Base-by-base conservation (phyloP, 92 coral and sea anemone genomes). In the Micromussa lordhowensis region DNA sequence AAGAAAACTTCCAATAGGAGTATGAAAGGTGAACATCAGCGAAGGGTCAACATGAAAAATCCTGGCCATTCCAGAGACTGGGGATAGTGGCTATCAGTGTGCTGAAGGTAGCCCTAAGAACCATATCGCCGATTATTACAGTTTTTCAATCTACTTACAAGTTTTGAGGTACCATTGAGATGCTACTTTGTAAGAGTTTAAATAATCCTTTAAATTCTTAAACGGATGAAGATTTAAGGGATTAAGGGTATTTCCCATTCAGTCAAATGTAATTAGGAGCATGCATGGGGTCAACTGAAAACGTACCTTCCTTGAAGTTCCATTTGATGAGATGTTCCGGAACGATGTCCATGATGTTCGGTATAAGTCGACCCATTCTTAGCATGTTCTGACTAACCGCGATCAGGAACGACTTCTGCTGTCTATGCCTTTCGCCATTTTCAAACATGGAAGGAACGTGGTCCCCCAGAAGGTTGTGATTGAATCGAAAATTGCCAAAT, bases 271-370 rank as follows among this genome's bases (percentile, higher is more conserved):
- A 21, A 18, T 57, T 0, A 57, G 22, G 10, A 64, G 70, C 13
- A 64, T 13, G 70, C 32, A n/a, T 30, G 24, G 22, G 28, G 28
- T 21, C 70, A 26, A 7, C 10, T n/a, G 19, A 17, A 4, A 11
- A 31, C 70, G 26, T 87, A 95, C 98, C 98, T 92, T 95, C 94
- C 76, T 88, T 93, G 86, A 95, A 95, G 82, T 95, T 91, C 98
- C 98, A 95, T 80, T 95, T 95, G 36, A 92, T 91, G 77, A 95
- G 89, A 68, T 95, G 98, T 82, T 95, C 98, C 10, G 98, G 98
- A 91, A 95, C 90, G 13, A 95, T 94, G 79, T 95, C 98, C 90
- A 95, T 93, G 73, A 95, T 95, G 68, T 89, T 93, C 1, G 98
- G 98, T 36, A 95, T 68, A 1, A 93, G 86, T 19, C 91, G 79